phyloP scores from a whole-genome alignment of 2,113 vertebrate species.

The Anhinga rufa region DNA sequence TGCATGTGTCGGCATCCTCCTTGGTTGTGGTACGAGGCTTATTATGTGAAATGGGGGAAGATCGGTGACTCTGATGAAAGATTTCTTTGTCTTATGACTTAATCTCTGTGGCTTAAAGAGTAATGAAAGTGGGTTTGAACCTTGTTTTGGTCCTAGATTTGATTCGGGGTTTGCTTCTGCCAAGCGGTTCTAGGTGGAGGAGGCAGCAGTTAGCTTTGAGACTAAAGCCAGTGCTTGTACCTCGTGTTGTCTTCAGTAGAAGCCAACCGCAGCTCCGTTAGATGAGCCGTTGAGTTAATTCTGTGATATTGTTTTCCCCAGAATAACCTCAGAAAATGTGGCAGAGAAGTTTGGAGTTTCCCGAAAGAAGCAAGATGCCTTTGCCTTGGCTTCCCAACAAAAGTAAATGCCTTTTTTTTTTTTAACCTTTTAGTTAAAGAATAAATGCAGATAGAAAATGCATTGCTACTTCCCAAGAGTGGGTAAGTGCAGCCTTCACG shows the following conservation, averaged over 20 bases:
- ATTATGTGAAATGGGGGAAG: not conserved
- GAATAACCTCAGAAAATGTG: constrained; percentile 93
- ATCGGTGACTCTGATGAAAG: not conserved
- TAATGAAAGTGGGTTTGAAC: not conserved
- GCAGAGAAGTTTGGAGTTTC: constrained; percentile 85
- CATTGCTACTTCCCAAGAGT: not conserved
- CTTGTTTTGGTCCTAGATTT: not conserved
- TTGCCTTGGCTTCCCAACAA: constrained; percentile 85
- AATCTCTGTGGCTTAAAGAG: not conserved
- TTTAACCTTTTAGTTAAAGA: not conserved
- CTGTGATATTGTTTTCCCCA: constrained; percentile 35
- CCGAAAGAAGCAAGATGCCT: constrained; percentile 86
- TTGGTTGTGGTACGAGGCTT: not conserved
- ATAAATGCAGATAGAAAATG: not conserved
- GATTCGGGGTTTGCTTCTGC: not conserved
- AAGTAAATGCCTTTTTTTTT: constrained; percentile 71
- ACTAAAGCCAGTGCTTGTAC: not conserved
- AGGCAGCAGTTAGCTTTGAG: not conserved
- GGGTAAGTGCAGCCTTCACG: not conserved
- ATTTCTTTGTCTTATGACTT: not conserved
- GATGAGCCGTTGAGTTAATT: not conserved
- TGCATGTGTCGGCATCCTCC: not conserved
- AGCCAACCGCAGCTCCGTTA: not conserved
- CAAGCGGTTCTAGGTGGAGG: not conserved
- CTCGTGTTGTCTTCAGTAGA: not conserved